A percentile compares a stretch with the other conserved stretches of the same genome.
Conservation (phyloP, 2,888 invertebrate species). For the Caenorhabditis auriculariae region DNA sequence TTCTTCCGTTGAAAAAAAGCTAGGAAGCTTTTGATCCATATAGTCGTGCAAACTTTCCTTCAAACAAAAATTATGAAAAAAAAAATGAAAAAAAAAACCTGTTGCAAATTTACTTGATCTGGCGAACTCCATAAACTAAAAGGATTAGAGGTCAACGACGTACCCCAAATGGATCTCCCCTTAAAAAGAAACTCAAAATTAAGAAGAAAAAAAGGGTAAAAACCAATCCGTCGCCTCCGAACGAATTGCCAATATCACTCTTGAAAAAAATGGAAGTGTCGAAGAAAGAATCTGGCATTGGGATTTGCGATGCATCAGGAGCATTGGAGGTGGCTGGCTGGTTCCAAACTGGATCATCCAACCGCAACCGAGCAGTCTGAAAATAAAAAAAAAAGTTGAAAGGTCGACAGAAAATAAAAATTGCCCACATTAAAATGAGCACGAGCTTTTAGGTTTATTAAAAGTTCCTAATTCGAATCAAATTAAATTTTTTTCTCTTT, state of each 20-base stretch:
- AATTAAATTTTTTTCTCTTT: background rate
- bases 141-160: background rate
- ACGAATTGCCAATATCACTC: background rate
- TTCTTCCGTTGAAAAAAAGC: background rate
- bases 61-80: background rate
- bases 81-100: background rate
- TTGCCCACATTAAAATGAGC: too few species aligned
- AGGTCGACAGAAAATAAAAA: too few species aligned
- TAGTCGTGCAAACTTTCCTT: constrained; percentile 1
- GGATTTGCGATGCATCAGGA: constrained; percentile 48
- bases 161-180: constrained; percentile 23
- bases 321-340: constrained; percentile 28
- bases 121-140: too few species aligned
- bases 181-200: constrained; percentile 1
- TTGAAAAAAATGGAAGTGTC: constrained; percentile 9
- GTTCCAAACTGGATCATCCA: constrained; percentile 47
- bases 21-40: too few species aligned
- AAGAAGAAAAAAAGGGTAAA: background rate
- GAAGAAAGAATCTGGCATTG: constrained; percentile 35
- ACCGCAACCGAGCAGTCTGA: constrained; percentile 44
- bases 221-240: background rate
- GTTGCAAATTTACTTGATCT: too few species aligned
- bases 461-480: too few species aligned
- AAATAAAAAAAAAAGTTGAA: constrained; percentile 6
- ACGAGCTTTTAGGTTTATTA: too few species aligned